Conservation (phyloP, 2,797 vertebrate genomes). For the Phataginus tricuspis region DNA sequence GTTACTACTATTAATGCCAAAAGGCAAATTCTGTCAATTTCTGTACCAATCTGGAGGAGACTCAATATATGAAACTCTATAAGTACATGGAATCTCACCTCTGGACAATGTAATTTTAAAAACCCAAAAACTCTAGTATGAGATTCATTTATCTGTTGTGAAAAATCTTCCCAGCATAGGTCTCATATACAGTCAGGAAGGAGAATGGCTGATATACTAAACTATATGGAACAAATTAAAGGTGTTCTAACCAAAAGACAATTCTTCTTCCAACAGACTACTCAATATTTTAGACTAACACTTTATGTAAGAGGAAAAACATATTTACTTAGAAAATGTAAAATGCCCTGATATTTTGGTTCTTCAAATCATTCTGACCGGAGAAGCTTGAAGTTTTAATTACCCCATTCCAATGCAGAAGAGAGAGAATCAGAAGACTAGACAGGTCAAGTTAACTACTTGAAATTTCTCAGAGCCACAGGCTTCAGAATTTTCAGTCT, state of each 20-base stretch:
- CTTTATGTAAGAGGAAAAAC: not conserved
- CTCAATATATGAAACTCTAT: not conserved
- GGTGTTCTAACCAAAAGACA: not conserved
- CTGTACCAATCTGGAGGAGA: not conserved
- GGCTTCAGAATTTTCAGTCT: not conserved
- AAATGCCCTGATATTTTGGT: slow-evolving; percentile 1
- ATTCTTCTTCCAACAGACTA: not conserved
- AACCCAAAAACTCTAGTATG: not conserved
- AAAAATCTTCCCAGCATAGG: not conserved
- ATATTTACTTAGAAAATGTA: not conserved
- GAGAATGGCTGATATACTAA: not conserved
- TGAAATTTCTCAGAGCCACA: not conserved
- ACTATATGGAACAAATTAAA: slow-evolving; percentile 3
- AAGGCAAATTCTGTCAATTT: not conserved
- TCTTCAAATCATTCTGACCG: slow-evolving; percentile 1
- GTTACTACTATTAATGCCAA: not conserved
- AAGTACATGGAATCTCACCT: not conserved
- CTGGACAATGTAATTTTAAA: not conserved
- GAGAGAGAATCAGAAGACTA: not conserved
- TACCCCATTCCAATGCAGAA: not conserved
- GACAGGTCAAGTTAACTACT: not conserved
- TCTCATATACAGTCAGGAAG: not conserved
- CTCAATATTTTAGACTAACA: not conserved
- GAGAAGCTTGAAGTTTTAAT: not conserved
- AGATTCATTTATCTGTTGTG: not conserved